Percentiles rank a stretch among this genome's conserved stretches.
phyloP scores from a whole-genome alignment of 2,797 vertebrate species.

The Hylomyscus alleni region DNA sequence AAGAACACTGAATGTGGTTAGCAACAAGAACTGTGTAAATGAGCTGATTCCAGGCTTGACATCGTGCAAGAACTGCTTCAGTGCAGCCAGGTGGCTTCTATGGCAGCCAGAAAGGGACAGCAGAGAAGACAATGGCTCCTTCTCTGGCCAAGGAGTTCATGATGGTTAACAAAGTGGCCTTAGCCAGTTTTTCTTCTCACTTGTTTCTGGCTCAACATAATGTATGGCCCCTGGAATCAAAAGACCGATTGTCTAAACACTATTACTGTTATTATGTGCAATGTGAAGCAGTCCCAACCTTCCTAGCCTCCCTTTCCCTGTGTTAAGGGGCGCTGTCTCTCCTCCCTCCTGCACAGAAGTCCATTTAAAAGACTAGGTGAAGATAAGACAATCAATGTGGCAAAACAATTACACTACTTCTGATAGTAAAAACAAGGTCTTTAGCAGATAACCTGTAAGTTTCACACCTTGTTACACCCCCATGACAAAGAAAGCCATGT shows the following conservation, averaged over 20 bases:
- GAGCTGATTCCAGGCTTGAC: conserved; percentile 86
- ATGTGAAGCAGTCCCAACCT: not conserved
- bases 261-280: not conserved
- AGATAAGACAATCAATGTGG: not conserved
- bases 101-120: not conserved
- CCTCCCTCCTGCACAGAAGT: not conserved
- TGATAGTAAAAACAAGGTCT: not conserved
- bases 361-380: not conserved
- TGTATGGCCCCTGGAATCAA: not conserved
- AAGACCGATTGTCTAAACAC: rapidly evolving
- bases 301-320: not conserved
- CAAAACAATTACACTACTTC: conserved; percentile 9
- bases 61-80: conserved; percentile 56
- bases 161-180: not conserved
- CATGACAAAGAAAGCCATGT: not conserved
- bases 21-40: conserved; percentile 81
- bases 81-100: not conserved
- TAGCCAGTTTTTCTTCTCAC: not conserved
- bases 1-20: conserved; percentile 84
- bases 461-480: not conserved
- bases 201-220: not conserved
- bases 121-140: not conserved
- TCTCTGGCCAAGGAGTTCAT: not conserved
- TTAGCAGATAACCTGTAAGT: not conserved
- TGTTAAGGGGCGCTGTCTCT: not conserved